Base-by-base conservation (phyloP, 2,888 invertebrate genomes). In the Tholera decimalis region DNA sequence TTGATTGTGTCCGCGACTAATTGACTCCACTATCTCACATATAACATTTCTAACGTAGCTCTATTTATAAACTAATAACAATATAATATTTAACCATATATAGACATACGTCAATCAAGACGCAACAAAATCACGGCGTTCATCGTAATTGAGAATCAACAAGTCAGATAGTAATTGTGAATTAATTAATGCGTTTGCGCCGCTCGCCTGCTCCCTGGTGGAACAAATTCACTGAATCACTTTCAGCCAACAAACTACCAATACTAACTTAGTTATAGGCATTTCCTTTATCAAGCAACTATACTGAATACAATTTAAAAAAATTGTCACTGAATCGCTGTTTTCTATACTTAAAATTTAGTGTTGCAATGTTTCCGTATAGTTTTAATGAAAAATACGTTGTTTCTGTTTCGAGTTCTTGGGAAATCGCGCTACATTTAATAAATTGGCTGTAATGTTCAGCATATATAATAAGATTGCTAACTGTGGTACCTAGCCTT, bases 151-250 rank as follows among this genome's bases (percentile, higher is more conserved):
- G 59, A 57, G 51, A 43, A 68, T 59, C 62, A 57, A 60, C 51
- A 53, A 72, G 41, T 58, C 33, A 7, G 57, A 57, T 64, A 63
- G 58, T 62, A 64, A 71, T 73, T 66, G 51, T 64, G 50, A 66
- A 73, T 80, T 67, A 75, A 80, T 73, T 51, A 59, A 72, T 66
- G 58, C 35, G 60, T 58, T 62, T 57, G 75, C 61, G 43, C 58
- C 58, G 67, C 30, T 33, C 20, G 71, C 60, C 30, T 66, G 69
- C 51, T 62, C 60, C 62, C 53, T 18, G 37, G 72, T 61, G 66
- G 68, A 73, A 77, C 66, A 64, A 73, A 77, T 68, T 67, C 43
- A 69, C 47, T 67, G 77, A 72, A 77, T 79, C 71, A 69, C 58
- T 77, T 79, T 77, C 80, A 56, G 69, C 33, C 39, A 62, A 68